Base-by-base conservation (phyloP, 2,113 vertebrate genomes). In the Anarrhichthys ocellatus region DNA sequence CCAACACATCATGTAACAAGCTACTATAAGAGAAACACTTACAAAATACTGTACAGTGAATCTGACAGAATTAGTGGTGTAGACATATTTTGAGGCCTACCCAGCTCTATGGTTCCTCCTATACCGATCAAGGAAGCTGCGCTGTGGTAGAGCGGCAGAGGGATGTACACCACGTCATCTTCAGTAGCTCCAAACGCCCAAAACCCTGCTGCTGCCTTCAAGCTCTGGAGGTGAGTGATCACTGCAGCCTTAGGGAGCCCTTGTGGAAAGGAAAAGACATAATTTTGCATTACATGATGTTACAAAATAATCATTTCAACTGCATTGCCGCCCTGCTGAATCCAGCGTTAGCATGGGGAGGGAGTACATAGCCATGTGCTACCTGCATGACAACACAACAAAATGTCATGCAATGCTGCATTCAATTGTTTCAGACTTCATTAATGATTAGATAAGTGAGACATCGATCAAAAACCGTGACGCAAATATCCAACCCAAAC, bases 211-310 rank as follows among this genome's bases (percentile, higher is more conserved):
- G 97, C 94, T 11, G 93, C 96, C 90, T 96, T 97, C 74, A 98
- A 76, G 50, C 94, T 80, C 82, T 97, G 96, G 15, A 97, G 78
- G 63, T 99, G 96, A 48, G 94, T 96, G 89, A 99, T 97, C 52
- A 99, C 95, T 52, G 97, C 98, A 3, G 98, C 97, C 88, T 99
- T 99, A 5, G 98, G 98, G 50, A 99, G 94, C 66, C 97, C 98
- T 46, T 99, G 80, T 13, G 34, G 18, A 59, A n/a, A 58, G 70
- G 17, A 14, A 24, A 38, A 64, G 14, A 78, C 46, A 73, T 0
- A 5, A 63, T 1, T 22, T 1, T 61, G 3, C 6, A 27, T 65
- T 18, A 71, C 0, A 46, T 48, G 9, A 73, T 15, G 38, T 0
- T 7, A 36, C 3, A 74, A 24, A 59, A 29, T 20, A 36, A 62